Base-by-base conservation (phyloP, 2,113 vertebrate species). In the Plectropomus leopardus region DNA sequence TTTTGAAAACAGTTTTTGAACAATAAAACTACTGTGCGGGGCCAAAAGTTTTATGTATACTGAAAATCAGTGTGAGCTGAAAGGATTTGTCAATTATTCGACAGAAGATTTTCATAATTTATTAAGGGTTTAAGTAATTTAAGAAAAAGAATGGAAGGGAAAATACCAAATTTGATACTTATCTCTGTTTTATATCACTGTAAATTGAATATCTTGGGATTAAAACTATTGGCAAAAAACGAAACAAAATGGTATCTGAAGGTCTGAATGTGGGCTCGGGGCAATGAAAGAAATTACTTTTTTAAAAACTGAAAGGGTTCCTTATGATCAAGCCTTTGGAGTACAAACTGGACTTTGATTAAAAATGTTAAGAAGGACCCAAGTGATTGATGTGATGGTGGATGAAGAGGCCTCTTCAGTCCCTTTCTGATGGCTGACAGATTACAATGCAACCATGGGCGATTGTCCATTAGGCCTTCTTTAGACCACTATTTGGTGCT, bases 391-490 rank as follows among this genome's bases (percentile, higher is more conserved):
- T 69, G 76, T 76, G 23, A 15, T 5, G 45, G 3, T 4, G 2
- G 40, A 81, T 80, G 53, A 90, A 83, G 80, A 78, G 76, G 58
- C 10, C 60, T 82, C 71, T 77, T 85, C 83, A 85, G 65, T 59
- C 15, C 40, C 60, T 78, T 48, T 75, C 28, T 55, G 54, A 55
- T 61, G 45, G 76, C 74, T 74, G 68, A 83, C 45, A 32, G 40
- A 87, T 88, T 48, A 83, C 74, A 92, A 84, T 30, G 72, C 45
- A 2, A 60, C 15, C 59, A 65, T 11, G 16, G 57, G 45, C 10
- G 19, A 44, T 69, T 15, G 3, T 89, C 89, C 51, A 89, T 91
- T 90, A 80, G 78, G 34, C 53, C 54, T 67, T 84, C 72, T 68
- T 67, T 67, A 78, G 76, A 83, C 77, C 72, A 70, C 53, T 55